These are phyloP conservation scores for Andricus grossulariae DNA, from an alignment of 1,140 invertebrate species.

Conservation along the genomic window DNA sequence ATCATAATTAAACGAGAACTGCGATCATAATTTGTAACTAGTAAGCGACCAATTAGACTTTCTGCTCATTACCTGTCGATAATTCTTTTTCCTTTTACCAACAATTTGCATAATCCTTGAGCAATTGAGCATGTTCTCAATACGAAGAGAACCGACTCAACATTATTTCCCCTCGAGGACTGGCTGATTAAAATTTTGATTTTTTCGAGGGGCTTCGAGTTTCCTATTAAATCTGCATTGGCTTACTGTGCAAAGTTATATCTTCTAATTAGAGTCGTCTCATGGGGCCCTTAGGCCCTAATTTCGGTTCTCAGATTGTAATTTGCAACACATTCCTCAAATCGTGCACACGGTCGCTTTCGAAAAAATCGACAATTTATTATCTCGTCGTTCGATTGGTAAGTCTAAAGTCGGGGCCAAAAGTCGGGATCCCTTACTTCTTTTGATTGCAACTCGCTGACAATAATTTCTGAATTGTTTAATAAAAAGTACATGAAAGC, in stretches of 20 bases:
- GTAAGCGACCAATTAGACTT: constrained; percentile 1
- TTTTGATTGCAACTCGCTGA: too few relatives aligned
- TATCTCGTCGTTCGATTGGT: not conserved
- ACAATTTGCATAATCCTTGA: constrained; percentile 4
- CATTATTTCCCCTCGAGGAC: not conserved
- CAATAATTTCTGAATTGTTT: too few relatives aligned
- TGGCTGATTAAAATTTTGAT: not conserved
- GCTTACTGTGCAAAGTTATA: not conserved
- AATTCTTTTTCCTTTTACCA: not conserved
- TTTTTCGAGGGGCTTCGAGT: not conserved
- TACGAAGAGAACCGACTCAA: not conserved
- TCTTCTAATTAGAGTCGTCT: not conserved
- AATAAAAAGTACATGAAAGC: too few relatives aligned
- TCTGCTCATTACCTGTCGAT: not conserved
- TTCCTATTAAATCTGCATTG: not conserved
- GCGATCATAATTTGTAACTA: not conserved
- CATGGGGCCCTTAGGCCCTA: not conserved
- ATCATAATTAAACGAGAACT: not conserved
- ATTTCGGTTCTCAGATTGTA: not conserved
- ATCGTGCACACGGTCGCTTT: not conserved
- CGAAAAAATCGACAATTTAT: not conserved
- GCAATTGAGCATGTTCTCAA: not conserved
- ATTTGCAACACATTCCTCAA: not conserved
- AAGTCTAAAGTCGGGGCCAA: too few relatives aligned
- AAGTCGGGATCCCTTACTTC: too few relatives aligned